phyloP scores from a whole-genome alignment of 2,113 vertebrate genomes.

The Mus spicilegus region DNA sequence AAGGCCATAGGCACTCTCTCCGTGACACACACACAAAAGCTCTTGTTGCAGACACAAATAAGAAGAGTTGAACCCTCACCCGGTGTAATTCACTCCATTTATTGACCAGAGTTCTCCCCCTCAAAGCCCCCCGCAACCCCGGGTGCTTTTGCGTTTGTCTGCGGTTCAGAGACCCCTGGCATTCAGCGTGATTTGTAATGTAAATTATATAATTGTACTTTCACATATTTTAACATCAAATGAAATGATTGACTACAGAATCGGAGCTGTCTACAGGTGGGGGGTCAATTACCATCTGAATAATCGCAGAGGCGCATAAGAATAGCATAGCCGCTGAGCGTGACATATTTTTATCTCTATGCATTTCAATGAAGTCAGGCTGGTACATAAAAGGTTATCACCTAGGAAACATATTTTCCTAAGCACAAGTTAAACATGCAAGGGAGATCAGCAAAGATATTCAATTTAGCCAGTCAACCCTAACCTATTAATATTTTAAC shows the following conservation, averaged over 20 bases:
- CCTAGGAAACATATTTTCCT: conserved; percentile 99
- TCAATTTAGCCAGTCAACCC: conserved; percentile 99
- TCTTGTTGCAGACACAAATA: conserved; percentile 83
- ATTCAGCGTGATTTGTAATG: conserved; percentile 99
- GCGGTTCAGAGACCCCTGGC: conserved; percentile 94
- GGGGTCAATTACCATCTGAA: conserved; percentile 99
- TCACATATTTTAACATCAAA: conserved; percentile 97
- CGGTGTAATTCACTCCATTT: conserved; percentile 95
- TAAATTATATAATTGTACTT: conserved; percentile 97
- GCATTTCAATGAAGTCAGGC: conserved; percentile 99
- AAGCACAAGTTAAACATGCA: conserved; percentile 99
- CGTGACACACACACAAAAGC: conserved; percentile 84
- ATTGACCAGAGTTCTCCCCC: conserved; percentile 86
- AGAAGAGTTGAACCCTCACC: conserved; percentile 90
- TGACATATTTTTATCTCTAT: conserved; percentile 99
- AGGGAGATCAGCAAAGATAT: conserved; percentile 99
- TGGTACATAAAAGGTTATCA: conserved; percentile 99
- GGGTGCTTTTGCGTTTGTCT: conserved; percentile 85
- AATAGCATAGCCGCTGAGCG: conserved; percentile 94
- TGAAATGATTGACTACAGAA: conserved; percentile 99
- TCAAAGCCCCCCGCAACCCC: background rate
- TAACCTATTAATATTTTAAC: conserved; percentile 99
- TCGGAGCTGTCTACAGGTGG: conserved; percentile 97
- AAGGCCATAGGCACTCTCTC: conserved; percentile 73
- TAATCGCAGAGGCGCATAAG: conserved; percentile 95